A percentile compares a stretch with the other conserved stretches of the same genome.
These are phyloP conservation scores for Hiodon alosoides DNA, from an alignment of 2,113 vertebrate species.

Conservation along the genomic window DNA sequence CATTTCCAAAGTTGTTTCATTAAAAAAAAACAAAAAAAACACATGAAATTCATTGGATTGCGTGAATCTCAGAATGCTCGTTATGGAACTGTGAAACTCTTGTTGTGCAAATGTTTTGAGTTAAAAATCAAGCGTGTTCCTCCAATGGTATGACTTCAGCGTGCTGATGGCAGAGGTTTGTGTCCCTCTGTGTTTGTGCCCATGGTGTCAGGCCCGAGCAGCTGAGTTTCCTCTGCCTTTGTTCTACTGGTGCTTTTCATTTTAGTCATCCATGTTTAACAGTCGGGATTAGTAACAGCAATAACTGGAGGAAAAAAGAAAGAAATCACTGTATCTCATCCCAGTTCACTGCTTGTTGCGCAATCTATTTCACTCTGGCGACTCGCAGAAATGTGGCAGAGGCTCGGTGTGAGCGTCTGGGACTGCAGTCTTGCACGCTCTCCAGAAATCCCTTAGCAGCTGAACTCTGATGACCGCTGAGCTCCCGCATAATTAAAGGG, in stretches of 20 bases:
- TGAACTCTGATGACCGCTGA: constrained; percentile 79
- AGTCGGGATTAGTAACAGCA: constrained; percentile 38
- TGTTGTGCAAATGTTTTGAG: not conserved
- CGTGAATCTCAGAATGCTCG: constrained; percentile 1
- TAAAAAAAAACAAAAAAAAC: constrained; percentile 20
- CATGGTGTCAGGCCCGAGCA: constrained; percentile 11
- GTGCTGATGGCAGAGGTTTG: not conserved
- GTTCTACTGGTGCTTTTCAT: constrained; percentile 34
- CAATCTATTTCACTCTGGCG: constrained; percentile 31
- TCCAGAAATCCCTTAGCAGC: constrained; percentile 56
- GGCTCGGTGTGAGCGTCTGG: not conserved
- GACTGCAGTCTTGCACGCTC: not conserved
- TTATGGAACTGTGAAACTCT: not conserved
- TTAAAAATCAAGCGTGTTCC: not conserved
- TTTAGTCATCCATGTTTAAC: too few relatives aligned
- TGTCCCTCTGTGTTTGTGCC: not conserved
- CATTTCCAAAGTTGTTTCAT: constrained; percentile 28
- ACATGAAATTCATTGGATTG: not conserved
- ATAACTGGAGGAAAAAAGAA: constrained; percentile 37
- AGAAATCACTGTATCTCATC: constrained; percentile 42
- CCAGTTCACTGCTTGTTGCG: constrained; percentile 38
- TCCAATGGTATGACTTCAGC: not conserved
- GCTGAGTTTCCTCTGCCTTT: constrained; percentile 27
- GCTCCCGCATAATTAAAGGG: constrained; percentile 85
- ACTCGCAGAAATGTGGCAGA: constrained; percentile 22